phyloP scores from a whole-genome alignment of 2,888 invertebrate genomes.

The Stenotaenia linearis region DNA sequence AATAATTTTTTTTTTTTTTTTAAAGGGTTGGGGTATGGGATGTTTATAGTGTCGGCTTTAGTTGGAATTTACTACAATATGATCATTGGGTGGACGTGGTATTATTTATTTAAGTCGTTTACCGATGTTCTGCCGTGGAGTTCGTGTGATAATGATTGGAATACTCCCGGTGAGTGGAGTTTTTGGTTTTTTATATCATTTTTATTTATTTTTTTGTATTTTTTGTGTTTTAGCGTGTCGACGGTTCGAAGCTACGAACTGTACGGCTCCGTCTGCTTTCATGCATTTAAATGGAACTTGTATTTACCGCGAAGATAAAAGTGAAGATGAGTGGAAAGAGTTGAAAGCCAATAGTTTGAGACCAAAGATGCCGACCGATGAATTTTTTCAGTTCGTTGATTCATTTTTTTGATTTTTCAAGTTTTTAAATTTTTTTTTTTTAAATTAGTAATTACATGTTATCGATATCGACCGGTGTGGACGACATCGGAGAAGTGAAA shows the following conservation, averaged over 20 bases:
- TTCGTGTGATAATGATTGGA: conserved; percentile 50
- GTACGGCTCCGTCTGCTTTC: conserved; percentile 45
- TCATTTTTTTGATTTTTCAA: not conserved
- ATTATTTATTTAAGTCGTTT: conserved; percentile 51
- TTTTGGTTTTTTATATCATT: not conserved
- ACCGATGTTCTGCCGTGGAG: conserved; percentile 49
- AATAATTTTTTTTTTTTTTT: not conserved
- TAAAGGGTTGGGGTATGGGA: conserved; percentile 53
- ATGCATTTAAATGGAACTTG: conserved; percentile 45
- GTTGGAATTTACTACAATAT: conserved; percentile 54
- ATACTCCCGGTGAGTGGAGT: conserved; percentile 43
- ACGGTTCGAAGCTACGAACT: conserved; percentile 44
- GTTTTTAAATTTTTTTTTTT: conserved; percentile 32
- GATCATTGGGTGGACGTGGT: conserved; percentile 53
- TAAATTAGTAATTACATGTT: conserved; percentile 47
- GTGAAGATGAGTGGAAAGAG: conserved; percentile 38
- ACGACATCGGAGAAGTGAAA: conserved; percentile 44
- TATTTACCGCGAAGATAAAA: conserved; percentile 37
- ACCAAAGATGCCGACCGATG: conserved; percentile 50
- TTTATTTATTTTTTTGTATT: conserved; percentile 26
- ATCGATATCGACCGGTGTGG: conserved; percentile 45
- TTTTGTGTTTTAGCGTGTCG: conserved; percentile 41
- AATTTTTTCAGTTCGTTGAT: conserved; percentile 52
- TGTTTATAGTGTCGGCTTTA: conserved; percentile 52
- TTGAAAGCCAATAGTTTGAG: conserved; percentile 39